Conservation (phyloP, 2,113 vertebrate genomes). For the Tympanuchus pallidicinctus region DNA sequence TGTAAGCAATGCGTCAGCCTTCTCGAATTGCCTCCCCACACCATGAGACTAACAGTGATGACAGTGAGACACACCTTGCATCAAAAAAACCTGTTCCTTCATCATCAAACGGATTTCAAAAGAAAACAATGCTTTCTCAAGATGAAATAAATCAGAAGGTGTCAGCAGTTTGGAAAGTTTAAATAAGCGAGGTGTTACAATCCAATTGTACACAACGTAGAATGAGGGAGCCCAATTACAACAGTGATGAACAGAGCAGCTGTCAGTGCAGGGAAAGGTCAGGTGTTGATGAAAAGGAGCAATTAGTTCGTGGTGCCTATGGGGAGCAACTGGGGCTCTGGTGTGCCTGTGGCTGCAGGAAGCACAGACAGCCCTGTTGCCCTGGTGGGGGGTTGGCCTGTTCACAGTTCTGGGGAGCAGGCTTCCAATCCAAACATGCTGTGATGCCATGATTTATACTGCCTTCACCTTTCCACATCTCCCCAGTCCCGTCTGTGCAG, state of each 20-base stretch:
- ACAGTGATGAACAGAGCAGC: rapidly evolving
- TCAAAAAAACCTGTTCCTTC: constrained; percentile 53
- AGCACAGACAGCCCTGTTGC: neutral
- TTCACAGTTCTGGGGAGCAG: too few relatives aligned
- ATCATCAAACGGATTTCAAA: constrained; percentile 57
- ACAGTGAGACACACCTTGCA: constrained; percentile 33
- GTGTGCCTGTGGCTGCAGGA: neutral
- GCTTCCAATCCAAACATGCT: too few relatives aligned
- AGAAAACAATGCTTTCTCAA: constrained; percentile 57
- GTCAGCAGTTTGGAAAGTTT: neutral
- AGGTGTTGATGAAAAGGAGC: neutral
- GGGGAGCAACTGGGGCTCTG: neutral
- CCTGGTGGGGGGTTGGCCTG: neutral
- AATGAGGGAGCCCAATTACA: rapidly evolving
- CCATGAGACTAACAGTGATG: constrained; percentile 61
- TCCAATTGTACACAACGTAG: rapidly evolving
- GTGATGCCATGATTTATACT: neutral
- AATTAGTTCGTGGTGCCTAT: neutral
- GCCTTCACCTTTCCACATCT: neutral
- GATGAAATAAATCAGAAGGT: neutral
- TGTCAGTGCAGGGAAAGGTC: rapidly evolving
- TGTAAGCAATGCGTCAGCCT: constrained; percentile 35
- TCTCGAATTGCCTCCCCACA: constrained; percentile 40
- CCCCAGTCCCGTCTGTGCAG: neutral
- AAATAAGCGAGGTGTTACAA: neutral